Base-by-base conservation (phyloP, 2,888 invertebrate species). In the Noctua pronuba region DNA sequence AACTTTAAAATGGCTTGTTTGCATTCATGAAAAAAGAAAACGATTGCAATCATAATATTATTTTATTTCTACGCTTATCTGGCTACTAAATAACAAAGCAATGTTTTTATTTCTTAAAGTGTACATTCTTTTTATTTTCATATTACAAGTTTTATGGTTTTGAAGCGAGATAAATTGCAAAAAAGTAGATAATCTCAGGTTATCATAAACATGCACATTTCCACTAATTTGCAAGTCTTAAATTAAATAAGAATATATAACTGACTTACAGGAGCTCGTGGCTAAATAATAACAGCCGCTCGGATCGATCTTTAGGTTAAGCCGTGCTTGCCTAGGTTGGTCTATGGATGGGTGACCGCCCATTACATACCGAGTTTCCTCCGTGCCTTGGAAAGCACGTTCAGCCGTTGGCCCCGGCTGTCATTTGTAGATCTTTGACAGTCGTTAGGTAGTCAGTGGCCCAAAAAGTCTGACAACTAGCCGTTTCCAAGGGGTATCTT, bases 1-100 rank as follows among this genome's bases (percentile, higher is more conserved):
- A 77, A 62, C 46, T 44, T 67, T 21, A 31, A 49, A 66, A 68
- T 31, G 21, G 58, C 41, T 80, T 60, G n/a, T 71, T 78, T 41
- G 21, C 80, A 49, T 70, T 60, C n/a, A 80, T 60, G 31, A 80
- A 80, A 71, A 79, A 31, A 41, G 31, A 46, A 80, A 80, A 55
- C 52, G 38, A 18, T 46, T n/a, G 52, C 62, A 55, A 44, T 52
- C 46, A 52, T 80, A 41, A 58, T 55, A 69, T 13, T 58, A 38
- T 78, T 73, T 78, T 31, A 78, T 65, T 73, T 58, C 55, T 65
- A 38, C 24, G 31, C 31, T 55, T 78, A 64, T 72, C 77, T 79
- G 28, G 38, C 28, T 41, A 70, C 46, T 55, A 38, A 80, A 68
- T 49, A 65, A 79, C 67, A 52, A 79, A 79, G 52, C 31, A 3